Evolutionary conservation across 2,797 vertebrate genomes (phyloP).

Genomic region (Enteromius radiatus): DNA sequence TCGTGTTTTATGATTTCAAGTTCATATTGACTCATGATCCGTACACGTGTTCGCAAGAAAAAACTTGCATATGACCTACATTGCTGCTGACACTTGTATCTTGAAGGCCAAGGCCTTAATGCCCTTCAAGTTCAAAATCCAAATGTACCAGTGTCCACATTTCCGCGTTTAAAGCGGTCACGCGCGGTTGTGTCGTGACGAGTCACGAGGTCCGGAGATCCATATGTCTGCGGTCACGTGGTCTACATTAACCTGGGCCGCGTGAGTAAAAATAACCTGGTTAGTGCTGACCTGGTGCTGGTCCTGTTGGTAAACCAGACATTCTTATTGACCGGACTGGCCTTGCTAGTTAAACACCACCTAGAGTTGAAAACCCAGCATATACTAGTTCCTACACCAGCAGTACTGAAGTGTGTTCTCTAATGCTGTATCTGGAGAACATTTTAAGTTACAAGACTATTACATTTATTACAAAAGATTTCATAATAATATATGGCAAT

Average conservation of each 20-base stretch:
- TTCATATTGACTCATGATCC: constrained; percentile 37
- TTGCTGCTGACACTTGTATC: constrained; percentile 14
- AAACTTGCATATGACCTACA: constrained; percentile 15
- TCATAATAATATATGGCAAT: not conserved
- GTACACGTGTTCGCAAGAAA: constrained; percentile 5
- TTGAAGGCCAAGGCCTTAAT: constrained; percentile 5
- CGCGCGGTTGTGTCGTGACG: not conserved
- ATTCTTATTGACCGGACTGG: not conserved
- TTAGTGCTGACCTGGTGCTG: not conserved
- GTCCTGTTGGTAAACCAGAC: not conserved
- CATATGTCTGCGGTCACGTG: not conserved
- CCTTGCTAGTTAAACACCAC: not conserved
- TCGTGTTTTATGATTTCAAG: constrained; percentile 20
- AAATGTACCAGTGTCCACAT: not conserved
- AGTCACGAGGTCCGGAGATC: not conserved
- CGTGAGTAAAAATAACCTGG: not conserved
- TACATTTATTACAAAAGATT: not conserved
- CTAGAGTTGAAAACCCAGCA: not conserved
- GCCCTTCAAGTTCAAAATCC: not conserved
- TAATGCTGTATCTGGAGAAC: too few species aligned
- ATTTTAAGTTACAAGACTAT: too few species aligned
- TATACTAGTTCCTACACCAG: too few species aligned
- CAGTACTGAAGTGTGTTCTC: not conserved
- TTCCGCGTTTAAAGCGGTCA: not conserved
- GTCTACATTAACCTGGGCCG: not conserved